A percentile compares a stretch with the other conserved stretches of the same genome.
Evolutionary conservation across 2,113 vertebrate genomes (phyloP).

Genomic region (Passer montanus): DNA sequence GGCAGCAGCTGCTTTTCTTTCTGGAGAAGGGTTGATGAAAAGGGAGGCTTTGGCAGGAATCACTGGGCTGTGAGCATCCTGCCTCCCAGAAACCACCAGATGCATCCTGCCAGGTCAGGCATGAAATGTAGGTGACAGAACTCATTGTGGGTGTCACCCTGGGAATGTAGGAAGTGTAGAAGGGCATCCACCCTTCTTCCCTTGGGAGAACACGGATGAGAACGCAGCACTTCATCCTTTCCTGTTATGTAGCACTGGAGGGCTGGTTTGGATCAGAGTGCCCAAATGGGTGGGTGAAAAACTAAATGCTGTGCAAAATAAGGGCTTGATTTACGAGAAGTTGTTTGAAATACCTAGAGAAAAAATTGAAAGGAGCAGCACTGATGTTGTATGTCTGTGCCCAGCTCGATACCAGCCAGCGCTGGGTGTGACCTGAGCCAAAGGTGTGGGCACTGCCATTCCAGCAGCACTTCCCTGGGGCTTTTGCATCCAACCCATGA

Average conservation of each 20-base stretch:
- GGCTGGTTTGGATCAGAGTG: neutral
- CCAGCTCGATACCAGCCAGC: neutral
- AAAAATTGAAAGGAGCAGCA: neutral
- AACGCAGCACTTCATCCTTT: neutral
- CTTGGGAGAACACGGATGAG: rapidly evolving
- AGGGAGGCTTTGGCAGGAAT: conserved; percentile 13
- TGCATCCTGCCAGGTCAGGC: conserved; percentile 53
- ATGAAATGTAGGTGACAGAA: conserved; percentile 24
- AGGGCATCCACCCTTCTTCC: neutral
- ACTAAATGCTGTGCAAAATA: neutral
- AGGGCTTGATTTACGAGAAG: neutral
- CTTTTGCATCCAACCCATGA: neutral
- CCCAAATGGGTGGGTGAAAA: neutral
- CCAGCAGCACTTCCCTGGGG: neutral
- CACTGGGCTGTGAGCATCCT: conserved; percentile 26
- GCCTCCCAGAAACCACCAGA: conserved; percentile 35
- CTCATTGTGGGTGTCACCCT: conserved; percentile 8
- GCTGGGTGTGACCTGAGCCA: neutral
- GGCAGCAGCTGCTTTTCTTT: neutral
- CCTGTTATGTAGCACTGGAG: neutral
- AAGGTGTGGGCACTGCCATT: neutral
- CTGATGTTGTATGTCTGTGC: neutral
- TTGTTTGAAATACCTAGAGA: neutral
- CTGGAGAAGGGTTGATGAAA: neutral
- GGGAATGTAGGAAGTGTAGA: neutral